Conservation (phyloP, 2,113 vertebrate genomes). For the Spizaetus ornatus region DNA sequence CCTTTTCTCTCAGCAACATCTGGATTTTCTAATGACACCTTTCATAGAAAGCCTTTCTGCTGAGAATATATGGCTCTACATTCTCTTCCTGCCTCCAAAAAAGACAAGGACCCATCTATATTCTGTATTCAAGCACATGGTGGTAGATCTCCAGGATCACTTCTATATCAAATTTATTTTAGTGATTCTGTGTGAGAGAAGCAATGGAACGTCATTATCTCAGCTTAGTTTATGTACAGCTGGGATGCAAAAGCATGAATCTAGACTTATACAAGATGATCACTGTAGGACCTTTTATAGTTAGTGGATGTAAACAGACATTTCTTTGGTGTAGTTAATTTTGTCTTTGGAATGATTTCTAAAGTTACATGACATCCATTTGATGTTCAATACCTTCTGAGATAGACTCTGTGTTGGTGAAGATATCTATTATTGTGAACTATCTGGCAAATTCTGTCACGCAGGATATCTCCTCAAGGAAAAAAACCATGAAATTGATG, state of each 20-base stretch:
- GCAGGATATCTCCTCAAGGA: background rate
- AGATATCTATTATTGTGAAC: background rate
- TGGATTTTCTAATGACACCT: background rate
- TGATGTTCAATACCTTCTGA: background rate
- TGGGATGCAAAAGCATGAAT: background rate
- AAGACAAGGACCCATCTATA: background rate
- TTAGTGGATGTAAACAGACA: background rate
- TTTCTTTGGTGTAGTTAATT: background rate
- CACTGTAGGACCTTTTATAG: background rate
- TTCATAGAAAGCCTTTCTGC: background rate
- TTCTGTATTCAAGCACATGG: background rate
- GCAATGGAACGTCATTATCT: background rate
- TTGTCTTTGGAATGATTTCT: background rate
- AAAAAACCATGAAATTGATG: fast-evolving
- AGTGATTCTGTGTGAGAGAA: background rate
- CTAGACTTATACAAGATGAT: background rate
- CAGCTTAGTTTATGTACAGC: background rate
- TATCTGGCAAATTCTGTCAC: background rate
- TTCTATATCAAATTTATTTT: background rate
- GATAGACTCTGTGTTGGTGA: background rate
- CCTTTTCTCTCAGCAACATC: background rate
- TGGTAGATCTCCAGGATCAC: background rate
- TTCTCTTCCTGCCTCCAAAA: background rate
- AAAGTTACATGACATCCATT: background rate
- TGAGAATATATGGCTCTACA: background rate